Base-by-base conservation (phyloP, 2,113 vertebrate genomes). In the Ifrita kowaldi region DNA sequence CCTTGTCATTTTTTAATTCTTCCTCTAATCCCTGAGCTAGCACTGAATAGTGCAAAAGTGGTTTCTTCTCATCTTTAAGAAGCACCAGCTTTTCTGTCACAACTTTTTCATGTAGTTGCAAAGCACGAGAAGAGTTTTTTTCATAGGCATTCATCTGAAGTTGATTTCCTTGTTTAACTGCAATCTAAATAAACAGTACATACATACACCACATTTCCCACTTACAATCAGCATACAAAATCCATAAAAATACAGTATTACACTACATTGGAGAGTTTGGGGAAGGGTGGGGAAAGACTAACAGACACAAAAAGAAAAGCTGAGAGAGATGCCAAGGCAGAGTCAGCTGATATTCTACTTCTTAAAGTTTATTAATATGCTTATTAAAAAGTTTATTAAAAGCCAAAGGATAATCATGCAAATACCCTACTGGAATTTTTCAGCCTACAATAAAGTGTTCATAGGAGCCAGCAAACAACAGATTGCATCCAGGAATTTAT, bases 131-230 rank as follows among this genome's bases (percentile, higher is more conserved):
- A 94, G 56, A 91, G 32, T 95, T 97, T 95, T 98, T 98, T 91
- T 99, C 98, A 69, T 99, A 99, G 49, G 98, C 99, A 73, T 99
- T 99, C 98, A 99, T 99, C 96, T 99, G 99, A 37, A 99, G 98
- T 52, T 98, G 98, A 97, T 99, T 99, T 83, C 99, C 99, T 96
- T 99, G 99, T 91, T 99, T 99, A 85, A 98, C 96, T 42, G 99
- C 99, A 97, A 99, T 99, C 99, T 99, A 97, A 94, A 85, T 23
- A 60, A 74, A 93, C 3, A 89, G 22, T 2, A 71, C 13, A 71
- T 5, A 41, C 11, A 60, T 1, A 47, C 8, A 64, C 19, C 14
- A 7, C 3, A 13, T 62, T 75, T 67, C 42, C 7, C 68, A 47
- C 15, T 69, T 75, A 18, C 1, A 70, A 27, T 18, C 57, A 85